phyloP scores from a whole-genome alignment of 2,797 vertebrate species.

The Atherinosoma microstoma region DNA sequence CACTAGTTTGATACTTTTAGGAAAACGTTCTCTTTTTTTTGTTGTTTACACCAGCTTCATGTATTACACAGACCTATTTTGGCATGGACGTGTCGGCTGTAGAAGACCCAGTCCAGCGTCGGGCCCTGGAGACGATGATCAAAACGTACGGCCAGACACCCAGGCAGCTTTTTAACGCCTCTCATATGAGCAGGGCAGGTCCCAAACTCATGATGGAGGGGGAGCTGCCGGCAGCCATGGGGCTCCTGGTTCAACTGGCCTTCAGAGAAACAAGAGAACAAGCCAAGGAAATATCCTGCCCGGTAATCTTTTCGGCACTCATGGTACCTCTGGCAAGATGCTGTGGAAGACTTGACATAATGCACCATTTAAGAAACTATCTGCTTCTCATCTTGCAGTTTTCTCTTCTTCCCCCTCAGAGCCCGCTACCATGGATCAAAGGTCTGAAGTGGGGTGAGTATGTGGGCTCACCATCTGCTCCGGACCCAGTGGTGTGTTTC shows the following conservation, averaged over 20 bases:
- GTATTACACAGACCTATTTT: conserved; percentile 90
- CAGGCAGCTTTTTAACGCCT: conserved; percentile 91
- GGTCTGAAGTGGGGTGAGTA: conserved; percentile 99
- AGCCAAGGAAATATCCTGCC: conserved; percentile 88
- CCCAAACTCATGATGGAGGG: conserved; percentile 91
- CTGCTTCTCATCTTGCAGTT: conserved; percentile 34
- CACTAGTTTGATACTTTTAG: background rate
- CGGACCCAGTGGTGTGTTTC: conserved; percentile 96
- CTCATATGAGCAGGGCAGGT: conserved; percentile 88
- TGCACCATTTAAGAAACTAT: conserved; percentile 30
- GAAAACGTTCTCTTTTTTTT: background rate
- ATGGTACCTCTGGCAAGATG: conserved; percentile 1
- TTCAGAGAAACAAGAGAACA: conserved; percentile 94
- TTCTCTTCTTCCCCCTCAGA: conserved; percentile 78
- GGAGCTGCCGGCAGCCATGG: conserved; percentile 96
- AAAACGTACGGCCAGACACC: conserved; percentile 98
- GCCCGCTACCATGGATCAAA: conserved; percentile 96
- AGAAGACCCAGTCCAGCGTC: conserved; percentile 96
- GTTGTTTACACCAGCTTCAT: background rate
- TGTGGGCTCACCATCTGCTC: conserved; percentile 94
- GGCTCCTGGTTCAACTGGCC: conserved; percentile 96
- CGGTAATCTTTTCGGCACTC: conserved; percentile 80
- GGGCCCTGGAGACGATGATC: conserved; percentile 98
- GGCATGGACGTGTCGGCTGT: conserved; percentile 99
- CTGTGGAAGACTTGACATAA: conserved; percentile 15